Conservation (phyloP, 2,888 invertebrate species). For the Macropis europaea region DNA sequence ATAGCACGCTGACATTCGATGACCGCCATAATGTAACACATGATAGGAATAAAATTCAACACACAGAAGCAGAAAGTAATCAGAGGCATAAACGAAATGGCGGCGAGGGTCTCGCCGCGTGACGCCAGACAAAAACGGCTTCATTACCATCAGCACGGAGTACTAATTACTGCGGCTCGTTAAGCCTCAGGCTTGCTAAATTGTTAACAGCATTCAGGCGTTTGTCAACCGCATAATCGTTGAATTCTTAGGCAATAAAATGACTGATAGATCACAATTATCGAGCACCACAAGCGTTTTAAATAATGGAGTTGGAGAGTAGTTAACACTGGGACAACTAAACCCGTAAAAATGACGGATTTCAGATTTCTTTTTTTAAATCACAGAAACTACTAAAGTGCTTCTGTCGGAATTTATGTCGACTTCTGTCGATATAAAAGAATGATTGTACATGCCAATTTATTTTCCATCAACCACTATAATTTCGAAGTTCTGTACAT, state of each 20-base stretch:
- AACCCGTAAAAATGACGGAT: no score
- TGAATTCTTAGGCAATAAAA: conserved; percentile 48
- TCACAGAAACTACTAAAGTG: no score
- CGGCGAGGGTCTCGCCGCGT: background rate
- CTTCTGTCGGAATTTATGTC: background rate
- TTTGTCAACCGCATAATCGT: conserved; percentile 45
- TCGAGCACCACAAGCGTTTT: background rate
- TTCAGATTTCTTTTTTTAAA: no score
- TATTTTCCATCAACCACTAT: no score
- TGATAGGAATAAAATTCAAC: background rate
- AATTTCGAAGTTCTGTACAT: no score
- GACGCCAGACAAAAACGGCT: conserved; percentile 61
- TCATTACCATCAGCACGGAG: conserved; percentile 62
- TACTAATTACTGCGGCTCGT: conserved; percentile 68
- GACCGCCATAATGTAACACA: background rate
- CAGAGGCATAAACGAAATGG: conserved; percentile 22
- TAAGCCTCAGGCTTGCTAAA: conserved; percentile 66
- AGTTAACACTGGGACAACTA: no score
- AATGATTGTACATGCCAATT: no score
- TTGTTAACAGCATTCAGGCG: conserved; percentile 53
- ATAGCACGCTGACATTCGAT: no score
- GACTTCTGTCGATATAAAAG: no score
- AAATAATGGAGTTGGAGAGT: conserved; percentile 14
- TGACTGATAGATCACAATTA: conserved; percentile 21
- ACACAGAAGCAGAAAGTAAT: background rate